Conservation (phyloP, 2,797 vertebrate genomes). For the Pseudopleuronectes americanus region DNA sequence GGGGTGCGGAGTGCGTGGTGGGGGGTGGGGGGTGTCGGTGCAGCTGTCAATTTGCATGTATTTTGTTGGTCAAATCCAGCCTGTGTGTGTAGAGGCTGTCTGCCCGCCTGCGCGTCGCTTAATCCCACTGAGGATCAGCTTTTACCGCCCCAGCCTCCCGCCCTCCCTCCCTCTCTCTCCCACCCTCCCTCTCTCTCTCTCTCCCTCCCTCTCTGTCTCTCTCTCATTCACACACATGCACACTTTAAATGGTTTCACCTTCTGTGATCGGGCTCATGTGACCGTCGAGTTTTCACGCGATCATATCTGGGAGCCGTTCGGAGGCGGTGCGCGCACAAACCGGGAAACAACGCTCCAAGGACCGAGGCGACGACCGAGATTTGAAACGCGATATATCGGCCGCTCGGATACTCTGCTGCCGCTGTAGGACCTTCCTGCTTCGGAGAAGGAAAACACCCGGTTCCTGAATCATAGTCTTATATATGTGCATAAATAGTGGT, state of each 20-base stretch:
- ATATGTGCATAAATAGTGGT: constrained; percentile 2
- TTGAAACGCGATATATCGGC: constrained; percentile 54
- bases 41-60: constrained; percentile 82
- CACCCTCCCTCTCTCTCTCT: constrained; percentile 2
- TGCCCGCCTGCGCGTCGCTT: constrained; percentile 60
- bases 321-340: constrained; percentile 26
- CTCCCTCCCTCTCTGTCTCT: constrained; percentile 16
- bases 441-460: constrained; percentile 18
- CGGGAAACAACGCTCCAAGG: constrained; percentile 48
- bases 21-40: constrained; percentile 50
- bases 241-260: constrained; percentile 75
- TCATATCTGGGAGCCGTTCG: constrained; percentile 16
- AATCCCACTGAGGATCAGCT: constrained; percentile 77
- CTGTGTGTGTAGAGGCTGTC: constrained; percentile 40
- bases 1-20: constrained; percentile 51
- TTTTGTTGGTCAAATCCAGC: constrained; percentile 71
- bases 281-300: constrained; percentile 37
- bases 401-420: constrained; percentile 39
- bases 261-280: constrained; percentile 52
- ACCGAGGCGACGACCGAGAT: constrained; percentile 58
- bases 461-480: constrained; percentile 26
- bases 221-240: constrained; percentile 6
- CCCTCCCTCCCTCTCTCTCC: constrained; percentile 22
- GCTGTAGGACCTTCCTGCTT: constrained; percentile 22
- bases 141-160: constrained; percentile 49